Evolutionary conservation across 1,140 invertebrate species (phyloP).

Genomic region (Drosophila murphyi): DNA sequence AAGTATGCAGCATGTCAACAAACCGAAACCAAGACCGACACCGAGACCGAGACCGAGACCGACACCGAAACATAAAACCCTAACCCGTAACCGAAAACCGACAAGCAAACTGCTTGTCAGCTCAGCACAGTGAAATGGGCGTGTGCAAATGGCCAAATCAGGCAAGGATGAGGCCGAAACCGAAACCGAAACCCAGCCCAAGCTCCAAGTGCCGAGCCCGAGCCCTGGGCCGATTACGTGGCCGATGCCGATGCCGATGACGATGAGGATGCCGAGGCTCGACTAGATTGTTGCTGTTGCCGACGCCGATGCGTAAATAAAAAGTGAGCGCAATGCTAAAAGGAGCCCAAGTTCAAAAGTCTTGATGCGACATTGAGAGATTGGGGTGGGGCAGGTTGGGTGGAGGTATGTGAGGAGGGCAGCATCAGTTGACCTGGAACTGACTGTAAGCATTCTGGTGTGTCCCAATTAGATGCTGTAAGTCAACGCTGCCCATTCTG

Average conservation of each 20-base stretch:
- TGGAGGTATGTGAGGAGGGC: slow-evolving; percentile 2
- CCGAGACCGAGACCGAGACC: slow-evolving; percentile 24
- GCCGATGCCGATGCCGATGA: too few species aligned
- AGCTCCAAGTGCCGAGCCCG: too few species aligned
- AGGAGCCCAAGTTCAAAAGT: slow-evolving; percentile 62
- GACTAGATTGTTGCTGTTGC: slow-evolving; percentile 8
- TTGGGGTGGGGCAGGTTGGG: not conserved
- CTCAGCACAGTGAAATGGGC: not conserved
- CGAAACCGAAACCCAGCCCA: not conserved
- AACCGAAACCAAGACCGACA: slow-evolving; percentile 19
- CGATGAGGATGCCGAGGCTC: not conserved
- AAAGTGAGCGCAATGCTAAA: slow-evolving; percentile 18
- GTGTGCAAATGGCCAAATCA: slow-evolving; percentile 1
- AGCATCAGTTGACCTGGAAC: slow-evolving; percentile 59
- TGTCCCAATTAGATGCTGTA: slow-evolving; percentile 62
- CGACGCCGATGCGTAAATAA: slow-evolving; percentile 32
- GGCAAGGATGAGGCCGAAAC: not conserved
- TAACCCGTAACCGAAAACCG: slow-evolving; percentile 26
- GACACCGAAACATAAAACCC: slow-evolving; percentile 6
- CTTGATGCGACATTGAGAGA: slow-evolving; percentile 15
- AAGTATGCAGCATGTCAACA: slow-evolving; percentile 60
- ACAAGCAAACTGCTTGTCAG: slow-evolving; percentile 16
- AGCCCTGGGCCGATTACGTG: too few species aligned
- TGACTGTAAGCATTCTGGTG: slow-evolving; percentile 49
- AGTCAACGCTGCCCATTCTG: slow-evolving; percentile 25